These are phyloP conservation scores for Xenus cinereus DNA, from an alignment of 2,113 vertebrate genomes.

Conservation along the genomic window DNA sequence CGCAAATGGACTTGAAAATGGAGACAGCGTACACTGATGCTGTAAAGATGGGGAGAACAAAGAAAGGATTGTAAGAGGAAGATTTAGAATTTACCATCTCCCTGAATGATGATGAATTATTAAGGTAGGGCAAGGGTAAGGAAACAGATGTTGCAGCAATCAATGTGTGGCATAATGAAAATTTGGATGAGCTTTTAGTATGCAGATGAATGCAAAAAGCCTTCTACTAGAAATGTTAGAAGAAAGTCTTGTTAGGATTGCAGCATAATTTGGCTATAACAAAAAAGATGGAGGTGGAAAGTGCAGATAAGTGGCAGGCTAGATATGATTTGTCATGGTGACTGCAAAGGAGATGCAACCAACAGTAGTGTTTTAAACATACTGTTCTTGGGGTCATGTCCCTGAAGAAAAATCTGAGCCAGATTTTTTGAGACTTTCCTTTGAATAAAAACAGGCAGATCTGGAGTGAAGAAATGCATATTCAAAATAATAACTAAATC, in stretches of 20 bases:
- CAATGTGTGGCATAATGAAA: background rate
- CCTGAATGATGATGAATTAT: background rate
- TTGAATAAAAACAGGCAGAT: background rate
- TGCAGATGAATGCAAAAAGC: conserved; percentile 9
- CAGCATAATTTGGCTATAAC: conserved; percentile 3
- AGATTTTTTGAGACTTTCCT: background rate
- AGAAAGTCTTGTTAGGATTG: background rate
- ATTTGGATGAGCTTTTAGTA: background rate
- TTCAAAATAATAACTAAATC: background rate
- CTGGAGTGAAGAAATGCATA: background rate
- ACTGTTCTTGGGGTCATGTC: background rate
- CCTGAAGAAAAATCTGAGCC: background rate
- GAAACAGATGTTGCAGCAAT: conserved; percentile 15
- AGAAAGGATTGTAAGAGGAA: background rate
- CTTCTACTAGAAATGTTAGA: background rate
- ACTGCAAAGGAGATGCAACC: background rate
- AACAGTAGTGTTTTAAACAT: background rate
- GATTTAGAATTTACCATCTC: background rate
- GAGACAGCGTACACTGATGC: background rate
- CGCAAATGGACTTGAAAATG: background rate
- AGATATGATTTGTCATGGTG: background rate
- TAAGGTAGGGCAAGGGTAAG: conserved; percentile 18
- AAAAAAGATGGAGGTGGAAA: conserved; percentile 19
- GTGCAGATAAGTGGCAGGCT: background rate
- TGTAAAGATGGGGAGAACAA: background rate